Conservation (phyloP, 2,113 vertebrate genomes). For the Tupaia chinensis region DNA sequence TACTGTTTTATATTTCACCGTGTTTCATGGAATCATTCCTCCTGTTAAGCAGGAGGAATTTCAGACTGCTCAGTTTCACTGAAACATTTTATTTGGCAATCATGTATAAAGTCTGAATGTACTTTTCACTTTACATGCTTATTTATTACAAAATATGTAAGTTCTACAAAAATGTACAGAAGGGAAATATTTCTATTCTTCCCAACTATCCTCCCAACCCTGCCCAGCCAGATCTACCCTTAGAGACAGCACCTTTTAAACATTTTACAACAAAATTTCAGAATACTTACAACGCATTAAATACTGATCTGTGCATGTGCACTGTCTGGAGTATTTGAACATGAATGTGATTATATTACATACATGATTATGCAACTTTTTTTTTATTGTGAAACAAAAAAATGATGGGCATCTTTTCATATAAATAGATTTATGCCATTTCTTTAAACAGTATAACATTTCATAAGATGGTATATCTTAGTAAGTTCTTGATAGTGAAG, state of each 20-base stretch:
- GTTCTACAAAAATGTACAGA: neutral
- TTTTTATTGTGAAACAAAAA: neutral
- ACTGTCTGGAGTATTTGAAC: neutral
- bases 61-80: neutral
- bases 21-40: neutral
- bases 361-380: neutral
- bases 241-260: neutral
- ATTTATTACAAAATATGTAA: neutral
- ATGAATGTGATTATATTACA: neutral
- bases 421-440: neutral
- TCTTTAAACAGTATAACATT: neutral
- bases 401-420: neutral
- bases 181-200: neutral
- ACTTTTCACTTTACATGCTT: neutral
- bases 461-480: constrained; percentile 3
- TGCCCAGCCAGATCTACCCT: neutral
- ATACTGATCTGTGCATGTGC: neutral
- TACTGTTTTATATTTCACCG: neutral
- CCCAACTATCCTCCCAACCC: neutral
- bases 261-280: neutral
- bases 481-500: neutral
- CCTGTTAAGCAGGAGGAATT: neutral
- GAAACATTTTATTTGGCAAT: neutral
- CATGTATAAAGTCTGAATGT: neutral
- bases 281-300: neutral